These are phyloP conservation scores for Lagopus muta DNA, from an alignment of 2,113 vertebrate species.

Conservation along the genomic window DNA sequence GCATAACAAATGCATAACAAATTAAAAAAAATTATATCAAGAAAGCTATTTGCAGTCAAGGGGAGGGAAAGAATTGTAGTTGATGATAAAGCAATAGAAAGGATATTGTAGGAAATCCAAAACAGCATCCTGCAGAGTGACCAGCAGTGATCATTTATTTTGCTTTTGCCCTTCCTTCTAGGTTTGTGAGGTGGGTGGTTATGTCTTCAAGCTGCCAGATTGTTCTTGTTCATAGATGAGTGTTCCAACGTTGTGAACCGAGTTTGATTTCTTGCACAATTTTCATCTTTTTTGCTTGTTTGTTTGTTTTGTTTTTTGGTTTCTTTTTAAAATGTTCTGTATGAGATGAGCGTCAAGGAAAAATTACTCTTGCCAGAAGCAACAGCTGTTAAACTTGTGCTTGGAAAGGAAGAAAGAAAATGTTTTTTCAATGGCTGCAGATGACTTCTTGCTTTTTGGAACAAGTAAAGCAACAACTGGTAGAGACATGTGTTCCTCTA, in stretches of 20 bases:
- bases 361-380: neutral
- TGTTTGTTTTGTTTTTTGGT: neutral
- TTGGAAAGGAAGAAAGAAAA: conserved; percentile 20
- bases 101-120: neutral
- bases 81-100: neutral
- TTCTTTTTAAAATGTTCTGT: neutral
- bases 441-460: neutral
- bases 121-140: neutral
- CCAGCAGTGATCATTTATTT: neutral
- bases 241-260: neutral
- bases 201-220: neutral
- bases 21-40: neutral
- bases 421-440: neutral
- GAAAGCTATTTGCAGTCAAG: neutral
- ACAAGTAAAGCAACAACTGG: conserved; percentile 26
- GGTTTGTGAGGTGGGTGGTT: neutral
- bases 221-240: neutral
- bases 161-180: neutral
- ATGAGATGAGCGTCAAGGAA: neutral
- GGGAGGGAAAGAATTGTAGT: neutral
- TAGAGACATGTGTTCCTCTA: neutral
- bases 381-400: conserved; percentile 24
- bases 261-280: neutral
- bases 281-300: neutral
- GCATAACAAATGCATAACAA: neutral